A percentile compares a stretch with the other conserved stretches of the same genome.
Evolutionary conservation across 1,140 invertebrate genomes (phyloP).

Genomic region (Cardiocondyla obscurior): DNA sequence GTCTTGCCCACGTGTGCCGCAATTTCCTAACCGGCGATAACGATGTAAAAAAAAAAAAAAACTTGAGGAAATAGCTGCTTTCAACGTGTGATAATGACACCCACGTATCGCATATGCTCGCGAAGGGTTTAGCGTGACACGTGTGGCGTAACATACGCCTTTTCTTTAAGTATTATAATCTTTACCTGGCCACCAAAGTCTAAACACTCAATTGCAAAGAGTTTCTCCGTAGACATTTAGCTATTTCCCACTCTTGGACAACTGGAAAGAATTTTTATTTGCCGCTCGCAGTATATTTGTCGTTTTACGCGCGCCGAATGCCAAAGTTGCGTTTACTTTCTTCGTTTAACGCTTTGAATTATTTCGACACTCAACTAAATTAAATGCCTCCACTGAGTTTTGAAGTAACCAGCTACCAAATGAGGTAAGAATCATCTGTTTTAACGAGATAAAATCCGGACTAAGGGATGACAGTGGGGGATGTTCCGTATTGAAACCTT

Average conservation of each 20-base stretch:
- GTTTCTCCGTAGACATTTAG: not conserved
- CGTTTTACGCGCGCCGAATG: not conserved
- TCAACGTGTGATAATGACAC: not conserved
- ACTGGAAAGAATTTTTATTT: not conserved
- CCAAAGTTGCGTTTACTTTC: not conserved
- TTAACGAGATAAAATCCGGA: conserved; percentile 10
- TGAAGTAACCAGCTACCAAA: not conserved
- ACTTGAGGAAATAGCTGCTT: not conserved
- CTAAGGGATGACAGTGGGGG: conserved; percentile 44
- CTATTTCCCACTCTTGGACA: not conserved
- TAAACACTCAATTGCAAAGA: not conserved
- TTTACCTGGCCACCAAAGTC: not conserved
- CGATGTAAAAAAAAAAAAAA: not conserved
- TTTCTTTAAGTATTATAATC: not conserved
- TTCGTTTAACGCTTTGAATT: not conserved
- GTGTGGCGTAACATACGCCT: not conserved
- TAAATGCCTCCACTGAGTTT: too few species aligned
- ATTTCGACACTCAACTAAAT: not conserved
- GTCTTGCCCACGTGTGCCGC: not conserved
- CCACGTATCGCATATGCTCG: not conserved
- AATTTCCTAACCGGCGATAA: not conserved
- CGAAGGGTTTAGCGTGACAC: not conserved
- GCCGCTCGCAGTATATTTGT: not conserved
- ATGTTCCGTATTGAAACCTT: conserved; percentile 5
- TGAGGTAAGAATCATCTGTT: not conserved